These are phyloP conservation scores for Episyrphus balteatus DNA, from an alignment of 1,140 invertebrate genomes.

Conservation along the genomic window DNA sequence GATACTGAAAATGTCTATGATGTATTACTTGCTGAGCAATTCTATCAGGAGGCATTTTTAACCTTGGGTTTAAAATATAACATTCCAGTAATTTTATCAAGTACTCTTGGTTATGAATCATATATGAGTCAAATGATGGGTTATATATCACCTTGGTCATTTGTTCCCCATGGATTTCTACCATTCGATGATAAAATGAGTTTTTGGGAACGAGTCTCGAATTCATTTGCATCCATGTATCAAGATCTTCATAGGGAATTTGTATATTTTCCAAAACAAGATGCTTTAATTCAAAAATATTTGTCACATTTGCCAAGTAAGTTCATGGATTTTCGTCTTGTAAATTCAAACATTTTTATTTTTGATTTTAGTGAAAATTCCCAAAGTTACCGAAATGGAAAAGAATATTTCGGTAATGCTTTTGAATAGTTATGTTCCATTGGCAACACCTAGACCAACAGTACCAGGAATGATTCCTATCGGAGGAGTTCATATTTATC, in stretches of 20 bases:
- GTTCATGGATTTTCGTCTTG: neutral
- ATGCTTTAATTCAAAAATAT: conserved; percentile 25
- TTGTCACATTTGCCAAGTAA: conserved; percentile 14
- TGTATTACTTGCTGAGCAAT: conserved; percentile 33
- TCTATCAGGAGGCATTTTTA: conserved; percentile 35
- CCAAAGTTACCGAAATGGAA: conserved; percentile 38
- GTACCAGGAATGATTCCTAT: conserved; percentile 39
- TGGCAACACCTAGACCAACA: conserved; percentile 34
- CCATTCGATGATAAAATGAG: conserved; percentile 28
- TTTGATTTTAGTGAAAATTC: conserved; percentile 12
- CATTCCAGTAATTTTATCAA: conserved; percentile 27
- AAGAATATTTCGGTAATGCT: conserved; percentile 42
- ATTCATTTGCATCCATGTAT: conserved; percentile 5
- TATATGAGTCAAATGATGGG: conserved; percentile 28
- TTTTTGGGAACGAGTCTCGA: conserved; percentile 31
- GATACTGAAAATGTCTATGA: conserved; percentile 34
- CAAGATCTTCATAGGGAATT: conserved; percentile 18
- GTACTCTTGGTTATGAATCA: conserved; percentile 27
- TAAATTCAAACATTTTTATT: neutral
- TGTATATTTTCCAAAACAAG: conserved; percentile 19
- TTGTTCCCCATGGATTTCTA: conserved; percentile 24
- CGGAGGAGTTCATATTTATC: conserved; percentile 40
- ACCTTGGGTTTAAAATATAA: conserved; percentile 34
- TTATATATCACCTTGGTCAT: conserved; percentile 25
- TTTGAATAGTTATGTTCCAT: conserved; percentile 38